Conservation (phyloP, 1,140 invertebrate genomes). For the Drosophila rufa region DNA sequence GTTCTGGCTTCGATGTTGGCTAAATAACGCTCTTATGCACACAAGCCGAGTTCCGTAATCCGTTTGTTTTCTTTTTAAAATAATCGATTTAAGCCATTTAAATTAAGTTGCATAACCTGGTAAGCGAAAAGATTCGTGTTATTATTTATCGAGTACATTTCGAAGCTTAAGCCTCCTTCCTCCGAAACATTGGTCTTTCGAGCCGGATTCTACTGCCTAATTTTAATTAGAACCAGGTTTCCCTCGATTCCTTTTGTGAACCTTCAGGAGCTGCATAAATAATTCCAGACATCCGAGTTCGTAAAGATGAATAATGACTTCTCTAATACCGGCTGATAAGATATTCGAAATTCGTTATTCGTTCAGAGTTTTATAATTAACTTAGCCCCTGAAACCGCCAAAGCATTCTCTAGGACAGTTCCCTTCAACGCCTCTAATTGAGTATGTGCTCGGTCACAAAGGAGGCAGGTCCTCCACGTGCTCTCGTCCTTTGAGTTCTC, state of each 20-base stretch:
- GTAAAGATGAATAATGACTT: not conserved
- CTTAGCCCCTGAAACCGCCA: not conserved
- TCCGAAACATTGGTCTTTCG: no score
- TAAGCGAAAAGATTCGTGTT: no score
- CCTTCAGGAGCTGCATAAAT: not conserved
- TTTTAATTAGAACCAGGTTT: no score
- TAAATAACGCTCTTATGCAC: slow-evolving; percentile 7
- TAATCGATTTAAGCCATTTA: not conserved
- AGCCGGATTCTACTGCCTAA: no score
- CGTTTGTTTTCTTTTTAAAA: not conserved
- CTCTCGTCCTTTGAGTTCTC: slow-evolving; percentile 62
- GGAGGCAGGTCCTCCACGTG: slow-evolving; percentile 10
- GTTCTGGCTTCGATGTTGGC: slow-evolving; percentile 12
- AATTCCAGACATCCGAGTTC: not conserved
- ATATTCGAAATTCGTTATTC: not conserved
- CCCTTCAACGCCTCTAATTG: slow-evolving; percentile 46
- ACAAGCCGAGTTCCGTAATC: not conserved
- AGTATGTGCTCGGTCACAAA: slow-evolving; percentile 43
- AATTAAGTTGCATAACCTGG: no score
- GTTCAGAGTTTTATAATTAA: slow-evolving; percentile 18
- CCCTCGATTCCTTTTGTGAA: not conserved
- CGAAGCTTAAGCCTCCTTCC: no score
- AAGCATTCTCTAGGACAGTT: not conserved
- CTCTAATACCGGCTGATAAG: not conserved
- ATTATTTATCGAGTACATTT: no score